Percentiles rank a stretch among this genome's conserved stretches.
These are phyloP conservation scores for Sebastes wilsoni DNA, from an alignment of 2,797 vertebrate species.

Conservation along the genomic window DNA sequence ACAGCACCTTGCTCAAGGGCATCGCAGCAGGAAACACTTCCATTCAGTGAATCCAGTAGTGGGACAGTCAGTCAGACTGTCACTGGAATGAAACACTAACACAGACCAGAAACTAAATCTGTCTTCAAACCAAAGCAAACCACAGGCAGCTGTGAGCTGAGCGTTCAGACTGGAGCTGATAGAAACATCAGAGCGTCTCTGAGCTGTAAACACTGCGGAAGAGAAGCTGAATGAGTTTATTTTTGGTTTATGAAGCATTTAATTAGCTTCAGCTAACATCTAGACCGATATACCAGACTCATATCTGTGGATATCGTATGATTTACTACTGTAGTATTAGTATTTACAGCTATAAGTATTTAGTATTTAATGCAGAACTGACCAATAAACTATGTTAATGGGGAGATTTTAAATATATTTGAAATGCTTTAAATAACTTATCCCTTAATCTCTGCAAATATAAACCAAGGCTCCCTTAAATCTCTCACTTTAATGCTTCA, in stretches of 20 bases:
- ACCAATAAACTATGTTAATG: neutral
- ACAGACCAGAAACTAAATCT: neutral
- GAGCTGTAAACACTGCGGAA: neutral
- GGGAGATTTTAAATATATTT: neutral
- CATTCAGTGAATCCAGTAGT: neutral
- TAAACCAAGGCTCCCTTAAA: neutral
- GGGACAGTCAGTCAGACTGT: neutral
- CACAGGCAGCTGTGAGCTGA: neutral
- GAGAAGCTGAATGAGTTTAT: conserved; percentile 1
- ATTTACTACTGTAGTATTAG: neutral
- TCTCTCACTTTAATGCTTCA: neutral
- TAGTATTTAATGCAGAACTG: neutral
- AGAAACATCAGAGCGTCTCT: neutral
- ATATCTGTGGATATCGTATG: neutral
- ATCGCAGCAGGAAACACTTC: neutral
- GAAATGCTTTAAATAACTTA: neutral
- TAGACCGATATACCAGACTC: neutral
- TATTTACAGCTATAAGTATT: too few relatives aligned
- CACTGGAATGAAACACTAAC: neutral
- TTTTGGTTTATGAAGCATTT: conserved; percentile 44
- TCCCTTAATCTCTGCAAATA: neutral
- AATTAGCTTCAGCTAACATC: conserved; percentile 3
- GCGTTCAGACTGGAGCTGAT: neutral
- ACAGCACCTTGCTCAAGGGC: neutral
- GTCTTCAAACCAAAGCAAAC: neutral